A percentile compares a stretch with the other conserved stretches of the same genome.
Conservation (phyloP, 2,888 invertebrate species). For the Pediacus dermestoides region DNA sequence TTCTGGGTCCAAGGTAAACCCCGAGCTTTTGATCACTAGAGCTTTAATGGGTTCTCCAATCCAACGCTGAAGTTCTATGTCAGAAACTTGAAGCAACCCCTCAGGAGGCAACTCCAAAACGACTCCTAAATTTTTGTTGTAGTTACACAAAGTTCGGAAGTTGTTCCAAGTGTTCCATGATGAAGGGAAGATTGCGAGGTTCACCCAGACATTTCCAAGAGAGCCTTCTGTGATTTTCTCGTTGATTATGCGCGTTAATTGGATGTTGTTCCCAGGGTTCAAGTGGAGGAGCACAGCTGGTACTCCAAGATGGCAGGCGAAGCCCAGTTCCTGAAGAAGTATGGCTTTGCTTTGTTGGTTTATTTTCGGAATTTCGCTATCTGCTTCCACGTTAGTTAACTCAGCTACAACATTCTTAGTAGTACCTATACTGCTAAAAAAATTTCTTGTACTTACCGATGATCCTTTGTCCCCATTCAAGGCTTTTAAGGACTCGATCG, state of each 20-base stretch:
- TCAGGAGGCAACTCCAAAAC: conserved; percentile 69
- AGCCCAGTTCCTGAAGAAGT: conserved; percentile 67
- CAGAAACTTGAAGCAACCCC: conserved; percentile 69
- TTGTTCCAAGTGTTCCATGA: conserved; percentile 79
- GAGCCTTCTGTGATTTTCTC: conserved; percentile 47
- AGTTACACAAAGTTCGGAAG: conserved; percentile 59
- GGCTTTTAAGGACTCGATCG: conserved; percentile 69
- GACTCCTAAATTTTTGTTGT: conserved; percentile 57
- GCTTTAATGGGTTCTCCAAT: conserved; percentile 90
- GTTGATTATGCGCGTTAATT: conserved; percentile 59
- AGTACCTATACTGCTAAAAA: too few relatives aligned
- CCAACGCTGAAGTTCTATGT: conserved; percentile 80
- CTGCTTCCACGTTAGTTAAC: conserved; percentile 78
- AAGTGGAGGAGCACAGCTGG: conserved; percentile 62
- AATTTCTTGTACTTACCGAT: conserved; percentile 54
- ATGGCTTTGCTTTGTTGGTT: conserved; percentile 61
- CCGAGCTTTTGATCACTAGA: conserved; percentile 73
- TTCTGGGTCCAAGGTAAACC: conserved; percentile 86
- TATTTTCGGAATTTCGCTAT: conserved; percentile 57
- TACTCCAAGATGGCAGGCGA: conserved; percentile 71
- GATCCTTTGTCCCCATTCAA: conserved; percentile 78
- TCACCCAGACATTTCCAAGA: conserved; percentile 57
- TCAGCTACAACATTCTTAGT: conserved; percentile 50
- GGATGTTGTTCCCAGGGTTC: conserved; percentile 54
- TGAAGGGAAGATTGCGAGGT: conserved; percentile 64